Evolutionary conservation across 2,797 vertebrate genomes (phyloP), one percentile per base, ranked within the genome.

Genomic region (Hydrophis major): DNA sequence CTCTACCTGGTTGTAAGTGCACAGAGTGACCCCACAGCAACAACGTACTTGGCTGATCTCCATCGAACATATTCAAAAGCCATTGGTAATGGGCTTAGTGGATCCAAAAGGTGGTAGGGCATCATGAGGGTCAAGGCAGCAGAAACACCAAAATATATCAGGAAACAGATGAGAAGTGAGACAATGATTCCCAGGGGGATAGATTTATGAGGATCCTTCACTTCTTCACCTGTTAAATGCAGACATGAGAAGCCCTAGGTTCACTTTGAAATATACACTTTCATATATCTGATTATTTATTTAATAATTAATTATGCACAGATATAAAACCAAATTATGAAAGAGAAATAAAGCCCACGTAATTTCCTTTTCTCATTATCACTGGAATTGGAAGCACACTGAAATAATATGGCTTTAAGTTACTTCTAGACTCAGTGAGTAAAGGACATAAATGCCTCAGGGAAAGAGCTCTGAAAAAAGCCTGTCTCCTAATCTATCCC

Each of bases 101-200:
- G 92, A 91, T 96, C 97, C 18, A 99, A 98, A 92, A 97, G 2
- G 93, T 98, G 98, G 95, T 99, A 99, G 0, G 98, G 99, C 98
- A 99, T 98, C 98, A 99, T 98, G 92, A 99, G 95, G 0, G 98
- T 99, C 60, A 99, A 98, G 16, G 98, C 97, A 0, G 98, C 98
- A 5, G 99, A 99, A 93, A 99, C 98, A 0, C 98, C 98, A 0
- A 98, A 98, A 95, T 99, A 99, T 0, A 97, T 97, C 95, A 99
- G 56, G 97, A 99, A 99, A 95, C 98, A 99, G 97, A 99, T 98
- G 8, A 99, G 97, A 14, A 99, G 96, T 0, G 98, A 99, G 6
- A 97, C 92, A 74, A 99, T 95, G 5, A 99, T 99, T 28, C 98
- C 98, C 14, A 98, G 0, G 5, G 98, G 98, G 86, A 99, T 96